Evolutionary conservation across 2,113 vertebrate genomes (phyloP).

Genomic region (Hippocampus guttulatus): DNA sequence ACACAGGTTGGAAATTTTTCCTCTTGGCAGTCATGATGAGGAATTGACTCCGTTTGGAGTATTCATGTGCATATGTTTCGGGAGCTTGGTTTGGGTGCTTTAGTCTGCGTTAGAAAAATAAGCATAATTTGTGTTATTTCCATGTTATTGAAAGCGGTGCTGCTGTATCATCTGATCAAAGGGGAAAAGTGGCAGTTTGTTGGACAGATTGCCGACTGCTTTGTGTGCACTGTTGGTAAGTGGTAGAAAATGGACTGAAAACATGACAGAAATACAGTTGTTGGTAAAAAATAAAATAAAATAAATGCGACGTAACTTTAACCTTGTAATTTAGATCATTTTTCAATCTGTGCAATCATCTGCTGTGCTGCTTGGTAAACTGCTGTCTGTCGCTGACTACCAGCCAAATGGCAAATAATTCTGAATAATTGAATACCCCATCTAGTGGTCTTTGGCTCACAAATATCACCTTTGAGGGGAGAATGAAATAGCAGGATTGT

Average conservation of each 20-base stretch:
- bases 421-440: neutral
- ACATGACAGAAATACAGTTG: neutral
- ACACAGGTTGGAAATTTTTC: slow-evolving; percentile 45
- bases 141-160: slow-evolving; percentile 10
- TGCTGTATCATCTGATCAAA: slow-evolving; percentile 6
- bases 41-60: slow-evolving; percentile 39
- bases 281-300: no score
- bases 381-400: neutral
- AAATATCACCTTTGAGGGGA: neutral
- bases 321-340: no score
- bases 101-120: slow-evolving; percentile 2
- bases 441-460: neutral
- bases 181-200: neutral
- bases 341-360: no score
- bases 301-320: no score
- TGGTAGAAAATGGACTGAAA: neutral
- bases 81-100: slow-evolving; percentile 19
- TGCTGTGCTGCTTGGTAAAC: neutral
- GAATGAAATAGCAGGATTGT: neutral
- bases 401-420: neutral
- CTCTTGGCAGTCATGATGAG: slow-evolving; percentile 23
- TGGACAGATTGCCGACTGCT: neutral
- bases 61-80: slow-evolving; percentile 31
- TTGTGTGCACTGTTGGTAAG: no score
- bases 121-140: slow-evolving; percentile 12